These are phyloP conservation scores for Stylophora pistillata DNA, from an alignment of 64 coral and sea anemone genomes.

Conservation along the genomic window DNA sequence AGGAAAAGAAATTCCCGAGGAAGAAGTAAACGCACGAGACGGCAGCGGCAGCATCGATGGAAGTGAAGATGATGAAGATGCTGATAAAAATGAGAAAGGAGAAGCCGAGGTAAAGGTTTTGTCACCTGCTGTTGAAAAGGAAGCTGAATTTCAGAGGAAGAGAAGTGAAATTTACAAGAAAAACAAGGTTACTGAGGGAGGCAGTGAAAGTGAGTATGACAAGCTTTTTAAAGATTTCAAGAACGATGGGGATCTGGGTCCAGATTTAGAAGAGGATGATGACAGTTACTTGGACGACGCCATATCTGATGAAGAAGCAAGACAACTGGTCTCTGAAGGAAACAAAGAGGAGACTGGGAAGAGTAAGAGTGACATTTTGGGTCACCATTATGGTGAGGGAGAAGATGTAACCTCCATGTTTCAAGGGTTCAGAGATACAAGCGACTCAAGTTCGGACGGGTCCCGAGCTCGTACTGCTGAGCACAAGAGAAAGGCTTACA, in stretches of 20 bases:
- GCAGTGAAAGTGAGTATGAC: conserved; percentile 11
- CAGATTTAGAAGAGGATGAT: conserved; percentile 5
- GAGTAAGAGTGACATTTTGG: conserved; percentile 21
- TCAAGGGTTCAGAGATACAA: background rate
- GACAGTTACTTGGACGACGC: conserved; percentile 18
- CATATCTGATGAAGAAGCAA: conserved; percentile 10
- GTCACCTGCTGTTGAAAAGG: background rate
- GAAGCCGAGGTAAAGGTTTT: background rate
- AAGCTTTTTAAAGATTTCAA: conserved; percentile 24
- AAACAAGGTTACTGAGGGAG: background rate
- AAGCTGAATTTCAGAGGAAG: background rate
- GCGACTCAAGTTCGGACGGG: background rate
- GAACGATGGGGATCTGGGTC: conserved; percentile 24
- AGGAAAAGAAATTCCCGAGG: background rate
- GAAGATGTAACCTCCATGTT: background rate
- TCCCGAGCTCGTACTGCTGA: background rate
- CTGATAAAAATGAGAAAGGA: background rate
- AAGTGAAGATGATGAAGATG: background rate
- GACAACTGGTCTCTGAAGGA: conserved; percentile 10
- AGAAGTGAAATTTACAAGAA: conserved; percentile 15
- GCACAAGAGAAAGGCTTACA: background rate
- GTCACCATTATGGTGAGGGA: background rate
- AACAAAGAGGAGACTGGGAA: background rate
- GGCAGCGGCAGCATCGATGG: conserved; percentile 9
- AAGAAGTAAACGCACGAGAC: conserved; percentile 7